Conservation (phyloP, 2,113 vertebrate genomes). For the Candoia aspera region DNA sequence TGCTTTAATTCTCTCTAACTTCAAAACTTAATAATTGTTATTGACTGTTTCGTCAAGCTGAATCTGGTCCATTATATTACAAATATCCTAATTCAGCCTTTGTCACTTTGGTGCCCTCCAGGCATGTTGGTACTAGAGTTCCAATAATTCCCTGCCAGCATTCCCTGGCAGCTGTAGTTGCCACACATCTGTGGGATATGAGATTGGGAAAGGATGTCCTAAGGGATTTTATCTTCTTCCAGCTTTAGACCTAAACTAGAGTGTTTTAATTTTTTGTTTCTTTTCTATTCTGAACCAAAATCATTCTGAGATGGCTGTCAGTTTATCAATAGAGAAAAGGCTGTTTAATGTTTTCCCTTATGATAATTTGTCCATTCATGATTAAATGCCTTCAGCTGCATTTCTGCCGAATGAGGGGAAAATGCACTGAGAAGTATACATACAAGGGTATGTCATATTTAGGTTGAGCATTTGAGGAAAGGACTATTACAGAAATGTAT, state of each 20-base stretch:
- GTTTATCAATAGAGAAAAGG: background rate
- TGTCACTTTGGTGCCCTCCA: background rate
- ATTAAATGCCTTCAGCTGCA: background rate
- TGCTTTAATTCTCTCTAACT: background rate
- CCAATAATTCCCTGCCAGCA: background rate
- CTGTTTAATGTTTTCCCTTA: background rate
- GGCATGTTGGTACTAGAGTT: background rate
- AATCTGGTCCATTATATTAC: conserved; percentile 15
- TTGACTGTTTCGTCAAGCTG: conserved; percentile 22
- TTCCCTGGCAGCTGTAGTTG: background rate
- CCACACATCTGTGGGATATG: background rate
- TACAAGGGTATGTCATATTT: background rate
- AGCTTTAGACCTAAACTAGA: background rate
- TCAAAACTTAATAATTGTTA: background rate
- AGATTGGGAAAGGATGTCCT: background rate
- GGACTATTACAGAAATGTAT: conserved; percentile 3
- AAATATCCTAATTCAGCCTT: conserved; percentile 13
- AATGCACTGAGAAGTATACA: background rate
- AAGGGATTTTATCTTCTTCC: background rate
- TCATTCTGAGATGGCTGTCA: background rate
- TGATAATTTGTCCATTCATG: background rate
- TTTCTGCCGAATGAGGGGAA: background rate
- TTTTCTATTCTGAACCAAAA: background rate
- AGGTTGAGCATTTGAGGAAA: background rate
- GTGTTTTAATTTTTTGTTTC: background rate